Conservation (phyloP, 2,113 vertebrate species). For the Hepsetus odoe region DNA sequence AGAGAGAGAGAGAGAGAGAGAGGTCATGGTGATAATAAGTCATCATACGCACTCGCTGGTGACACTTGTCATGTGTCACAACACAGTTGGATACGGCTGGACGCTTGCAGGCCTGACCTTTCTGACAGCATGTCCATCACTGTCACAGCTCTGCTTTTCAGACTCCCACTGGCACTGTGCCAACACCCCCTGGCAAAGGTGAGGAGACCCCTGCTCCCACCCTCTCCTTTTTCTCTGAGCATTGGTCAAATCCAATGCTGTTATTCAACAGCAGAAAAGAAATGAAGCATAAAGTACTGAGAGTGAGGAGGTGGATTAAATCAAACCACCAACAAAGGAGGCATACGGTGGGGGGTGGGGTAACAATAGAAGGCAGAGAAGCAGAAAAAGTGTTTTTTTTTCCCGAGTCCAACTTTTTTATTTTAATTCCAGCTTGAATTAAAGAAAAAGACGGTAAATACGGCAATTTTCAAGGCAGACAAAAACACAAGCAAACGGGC, state of each 20-base stretch:
- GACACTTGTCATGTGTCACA: conserved; percentile 65
- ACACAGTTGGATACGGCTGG: conserved; percentile 38
- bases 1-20: background rate
- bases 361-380: background rate
- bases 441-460: background rate
- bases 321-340: background rate
- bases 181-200: conserved; percentile 25
- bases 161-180: conserved; percentile 37
- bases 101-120: conserved; percentile 61
- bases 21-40: conserved; percentile 46
- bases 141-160: conserved; percentile 30
- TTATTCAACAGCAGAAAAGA: background rate
- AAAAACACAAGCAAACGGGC: background rate
- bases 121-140: conserved; percentile 61
- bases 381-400: background rate
- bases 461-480: background rate
- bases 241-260: background rate
- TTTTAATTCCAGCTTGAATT: background rate
- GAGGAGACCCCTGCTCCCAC: background rate
- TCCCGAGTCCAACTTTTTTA: conserved; percentile 1
- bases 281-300: background rate
- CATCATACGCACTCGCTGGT: conserved; percentile 37
- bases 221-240: background rate
- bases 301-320: conserved; percentile 9
- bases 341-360: background rate